Conservation (phyloP, 2,113 vertebrate species). For the Actenoides lindsayi region DNA sequence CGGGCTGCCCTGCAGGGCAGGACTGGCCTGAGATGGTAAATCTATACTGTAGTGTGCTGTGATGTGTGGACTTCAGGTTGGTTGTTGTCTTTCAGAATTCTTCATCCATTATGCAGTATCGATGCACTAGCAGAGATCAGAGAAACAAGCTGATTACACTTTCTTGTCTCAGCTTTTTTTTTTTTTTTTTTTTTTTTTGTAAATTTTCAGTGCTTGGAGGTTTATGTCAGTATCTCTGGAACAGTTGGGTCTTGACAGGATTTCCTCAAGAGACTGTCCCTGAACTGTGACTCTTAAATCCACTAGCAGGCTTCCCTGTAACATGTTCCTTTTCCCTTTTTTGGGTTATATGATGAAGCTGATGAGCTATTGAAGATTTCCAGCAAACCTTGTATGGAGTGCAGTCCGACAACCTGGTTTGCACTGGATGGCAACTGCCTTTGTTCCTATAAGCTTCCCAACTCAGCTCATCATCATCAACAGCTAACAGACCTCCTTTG, state of each 20-base stretch:
- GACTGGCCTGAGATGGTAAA: background rate
- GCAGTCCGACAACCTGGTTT: background rate
- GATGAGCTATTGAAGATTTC: background rate
- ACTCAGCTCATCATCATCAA: background rate
- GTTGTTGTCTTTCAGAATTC: background rate
- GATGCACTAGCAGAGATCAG: background rate
- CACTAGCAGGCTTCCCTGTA: background rate
- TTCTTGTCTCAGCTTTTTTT: background rate
- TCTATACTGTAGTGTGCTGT: background rate
- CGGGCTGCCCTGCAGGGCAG: background rate
- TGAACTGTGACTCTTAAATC: background rate
- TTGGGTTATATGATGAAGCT: background rate
- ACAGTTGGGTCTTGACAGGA: background rate
- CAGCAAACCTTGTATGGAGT: background rate
- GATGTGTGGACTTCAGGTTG: background rate
- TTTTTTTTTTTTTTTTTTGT: background rate
- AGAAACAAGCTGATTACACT: background rate
- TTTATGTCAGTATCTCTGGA: background rate
- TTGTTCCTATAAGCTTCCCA: background rate
- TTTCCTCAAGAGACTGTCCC: background rate
- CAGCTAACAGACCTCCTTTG: slow-evolving; percentile 25
- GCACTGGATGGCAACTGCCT: background rate
- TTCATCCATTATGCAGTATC: background rate
- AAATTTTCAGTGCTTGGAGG: background rate
- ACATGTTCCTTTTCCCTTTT: background rate